Evolutionary conservation across 2,113 vertebrate species (phyloP).

Genomic region (Burhinus bistriatus): DNA sequence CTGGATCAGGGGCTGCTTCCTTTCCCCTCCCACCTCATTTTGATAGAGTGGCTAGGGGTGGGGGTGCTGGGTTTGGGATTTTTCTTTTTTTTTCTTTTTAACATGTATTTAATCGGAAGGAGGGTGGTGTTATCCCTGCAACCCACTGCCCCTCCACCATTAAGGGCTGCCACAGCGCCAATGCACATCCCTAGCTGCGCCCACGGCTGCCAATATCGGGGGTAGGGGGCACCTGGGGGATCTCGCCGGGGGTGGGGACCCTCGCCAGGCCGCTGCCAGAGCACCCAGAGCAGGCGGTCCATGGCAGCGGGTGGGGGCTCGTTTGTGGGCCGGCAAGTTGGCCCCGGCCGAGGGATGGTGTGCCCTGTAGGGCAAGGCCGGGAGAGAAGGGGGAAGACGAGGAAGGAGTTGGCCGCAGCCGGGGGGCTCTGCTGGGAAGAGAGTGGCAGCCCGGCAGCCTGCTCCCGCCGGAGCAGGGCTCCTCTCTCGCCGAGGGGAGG

Average conservation of each 20-base stretch:
- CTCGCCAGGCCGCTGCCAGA: background rate
- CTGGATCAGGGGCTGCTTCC: constrained; percentile 3
- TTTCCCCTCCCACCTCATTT: constrained; percentile 27
- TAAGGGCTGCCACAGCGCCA: background rate
- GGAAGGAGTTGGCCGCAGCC: background rate
- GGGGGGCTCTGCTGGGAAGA: background rate
- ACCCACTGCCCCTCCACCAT: background rate
- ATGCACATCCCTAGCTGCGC: background rate
- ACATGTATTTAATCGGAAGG: background rate
- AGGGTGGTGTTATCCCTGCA: background rate
- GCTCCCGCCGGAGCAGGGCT: background rate
- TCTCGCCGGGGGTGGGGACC: too few species aligned
- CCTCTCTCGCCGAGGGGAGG: background rate
- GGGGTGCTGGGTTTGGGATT: background rate
- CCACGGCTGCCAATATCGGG: too few species aligned
- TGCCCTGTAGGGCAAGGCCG: background rate
- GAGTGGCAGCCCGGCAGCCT: too few species aligned
- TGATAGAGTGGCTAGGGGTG: background rate
- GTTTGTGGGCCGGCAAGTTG: background rate
- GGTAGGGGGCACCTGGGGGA: background rate
- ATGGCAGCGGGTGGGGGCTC: background rate
- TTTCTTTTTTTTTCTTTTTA: background rate
- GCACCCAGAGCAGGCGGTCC: background rate
- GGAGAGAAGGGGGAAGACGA: background rate
- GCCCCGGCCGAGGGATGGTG: background rate